Evolutionary conservation across 2,797 vertebrate genomes (phyloP), one percentile per base, ranked within the genome.

Genomic region (Phoeniculus purpureus): DNA sequence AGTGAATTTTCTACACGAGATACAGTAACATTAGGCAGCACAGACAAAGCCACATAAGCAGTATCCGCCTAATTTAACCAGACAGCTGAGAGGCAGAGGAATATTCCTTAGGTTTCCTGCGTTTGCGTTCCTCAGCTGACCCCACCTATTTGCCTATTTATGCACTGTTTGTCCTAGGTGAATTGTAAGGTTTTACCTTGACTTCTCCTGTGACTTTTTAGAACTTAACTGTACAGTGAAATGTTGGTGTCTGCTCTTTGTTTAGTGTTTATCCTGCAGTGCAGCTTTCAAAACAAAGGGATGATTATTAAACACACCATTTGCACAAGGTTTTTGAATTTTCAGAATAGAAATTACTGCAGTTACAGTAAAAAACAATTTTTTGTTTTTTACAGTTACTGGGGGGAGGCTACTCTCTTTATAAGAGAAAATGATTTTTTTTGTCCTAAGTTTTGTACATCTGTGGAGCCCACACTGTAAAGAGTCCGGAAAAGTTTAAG

Each of bases 21-120:
- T 37, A 83, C 64, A 94, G 80, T 76, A 85, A 78, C 25, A 67
- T 76, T 60, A 62, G 61, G 81, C 84, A 86, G 71, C 73, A 54
- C 55, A 59, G 40, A 59, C 47, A 73, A 92, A 94, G 20, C 15
- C 66, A 62, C 34, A 61, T 37, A 71, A 74, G 81, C 43, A 73
- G 3, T 59, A 73, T 70, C 51, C 47, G 34, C 51, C 54, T 90
- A 82, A 94, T 85, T 74, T 87, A 84, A 88, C 13, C 58, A 74
- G 81, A 74, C 77, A 95, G 81, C 19, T 5, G 4, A 84, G 78
- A 77, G 23, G 66, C 64, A 21, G 3, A 20, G 21, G 79, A 92
- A 51, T 79, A 78, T 32, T 92, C 51, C 22, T 23, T 80, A 51
- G 23, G 19, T 51, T 25, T 92, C 59, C 68, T 23, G 29, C 17